These are phyloP conservation scores for Drosophila longiperda DNA, from an alignment of 2,888 invertebrate species.

Conservation along the genomic window DNA sequence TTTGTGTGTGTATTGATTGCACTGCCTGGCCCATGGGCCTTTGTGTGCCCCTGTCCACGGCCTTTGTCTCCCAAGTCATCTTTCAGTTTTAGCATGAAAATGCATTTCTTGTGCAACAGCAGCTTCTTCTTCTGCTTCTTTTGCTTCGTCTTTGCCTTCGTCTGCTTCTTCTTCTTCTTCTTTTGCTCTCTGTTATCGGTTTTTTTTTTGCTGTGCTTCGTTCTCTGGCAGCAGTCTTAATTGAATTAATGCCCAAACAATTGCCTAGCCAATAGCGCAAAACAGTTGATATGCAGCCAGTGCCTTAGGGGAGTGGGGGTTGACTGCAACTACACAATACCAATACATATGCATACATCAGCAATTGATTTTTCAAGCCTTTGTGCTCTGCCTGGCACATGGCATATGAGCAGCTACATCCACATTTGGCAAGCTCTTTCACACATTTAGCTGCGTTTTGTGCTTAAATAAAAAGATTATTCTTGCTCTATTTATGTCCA, in stretches of 20 bases:
- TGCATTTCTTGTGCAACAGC: constrained; percentile 54
- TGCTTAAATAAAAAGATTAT: neutral
- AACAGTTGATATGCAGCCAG: constrained; percentile 3
- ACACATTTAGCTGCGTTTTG: neutral
- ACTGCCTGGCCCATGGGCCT: constrained; percentile 44
- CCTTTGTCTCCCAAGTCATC: constrained; percentile 48
- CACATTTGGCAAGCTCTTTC: neutral
- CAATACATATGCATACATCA: neutral
- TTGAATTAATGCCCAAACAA: constrained; percentile 32
- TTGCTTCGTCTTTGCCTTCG: neutral
- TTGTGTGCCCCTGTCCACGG: constrained; percentile 38
- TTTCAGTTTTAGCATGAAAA: constrained; percentile 64
- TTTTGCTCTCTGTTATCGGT: neutral
- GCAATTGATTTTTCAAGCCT: neutral
- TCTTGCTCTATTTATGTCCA: neutral
- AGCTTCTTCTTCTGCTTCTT: constrained; percentile 13
- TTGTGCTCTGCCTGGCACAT: neutral
- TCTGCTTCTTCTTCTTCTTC: neutral
- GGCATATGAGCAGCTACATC: neutral
- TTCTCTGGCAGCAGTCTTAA: constrained; percentile 5
- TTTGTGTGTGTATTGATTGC: constrained; percentile 41
- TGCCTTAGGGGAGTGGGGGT: neutral
- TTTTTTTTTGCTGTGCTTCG: neutral
- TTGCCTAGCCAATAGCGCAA: constrained; percentile 22
- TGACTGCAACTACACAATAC: neutral